phyloP scores from a whole-genome alignment of 37 sponge, comb jelly and placozoan species.

The Hexactinellida sp. region DNA sequence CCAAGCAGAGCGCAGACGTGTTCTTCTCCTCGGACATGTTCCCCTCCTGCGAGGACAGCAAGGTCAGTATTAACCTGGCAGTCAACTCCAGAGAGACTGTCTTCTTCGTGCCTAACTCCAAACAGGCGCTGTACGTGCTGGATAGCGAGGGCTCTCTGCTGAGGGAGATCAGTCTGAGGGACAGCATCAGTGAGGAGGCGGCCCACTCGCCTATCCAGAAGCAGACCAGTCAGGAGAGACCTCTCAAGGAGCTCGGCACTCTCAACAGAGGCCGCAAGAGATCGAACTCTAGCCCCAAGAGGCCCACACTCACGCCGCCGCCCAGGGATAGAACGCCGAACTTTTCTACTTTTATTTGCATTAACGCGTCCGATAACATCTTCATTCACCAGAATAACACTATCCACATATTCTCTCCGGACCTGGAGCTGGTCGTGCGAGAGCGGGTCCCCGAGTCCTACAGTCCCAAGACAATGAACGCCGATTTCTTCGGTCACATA shows the following conservation, averaged over 20 bases:
- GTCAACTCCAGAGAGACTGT: not conserved
- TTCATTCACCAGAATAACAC: not conserved
- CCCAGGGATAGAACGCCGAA: not conserved
- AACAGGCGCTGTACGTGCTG: not conserved
- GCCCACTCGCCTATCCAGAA: not conserved
- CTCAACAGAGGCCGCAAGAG: not conserved
- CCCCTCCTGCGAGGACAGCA: not conserved
- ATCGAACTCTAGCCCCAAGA: not conserved
- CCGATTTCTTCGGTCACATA: not conserved
- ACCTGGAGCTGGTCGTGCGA: not conserved
- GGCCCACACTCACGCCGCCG: not conserved
- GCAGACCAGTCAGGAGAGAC: not conserved
- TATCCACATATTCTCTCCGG: not conserved
- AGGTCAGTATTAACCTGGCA: not conserved
- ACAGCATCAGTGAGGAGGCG: not conserved
- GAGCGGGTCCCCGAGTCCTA: not conserved
- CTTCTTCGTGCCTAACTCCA: not conserved
- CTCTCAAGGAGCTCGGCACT: not conserved
- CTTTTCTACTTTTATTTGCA: not conserved
- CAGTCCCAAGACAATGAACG: not conserved
- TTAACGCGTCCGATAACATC: not conserved
- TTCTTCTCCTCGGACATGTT: not conserved
- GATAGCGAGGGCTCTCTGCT: not conserved
- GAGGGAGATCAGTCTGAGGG: not conserved
- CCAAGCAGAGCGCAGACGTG: not conserved